Evolutionary conservation across 1,140 invertebrate species (phyloP), one percentile per base, ranked within the genome.

Genomic region (Galendromus occidentalis): DNA sequence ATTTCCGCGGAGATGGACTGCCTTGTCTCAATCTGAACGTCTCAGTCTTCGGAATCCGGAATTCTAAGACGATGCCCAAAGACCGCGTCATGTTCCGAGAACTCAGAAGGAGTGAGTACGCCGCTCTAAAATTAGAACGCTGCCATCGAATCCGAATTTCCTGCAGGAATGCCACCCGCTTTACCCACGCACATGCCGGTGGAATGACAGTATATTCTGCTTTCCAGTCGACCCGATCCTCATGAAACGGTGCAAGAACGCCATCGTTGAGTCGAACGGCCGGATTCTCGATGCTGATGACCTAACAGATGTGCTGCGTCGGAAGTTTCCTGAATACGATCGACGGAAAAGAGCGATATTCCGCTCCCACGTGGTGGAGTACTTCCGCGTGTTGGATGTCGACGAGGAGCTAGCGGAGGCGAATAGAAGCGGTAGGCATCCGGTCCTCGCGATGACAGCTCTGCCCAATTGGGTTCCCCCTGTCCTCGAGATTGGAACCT

Each of bases 301-400:
- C 22, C 33, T 71, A 47, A 63, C 64, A 39, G 64, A 66, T 51
- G 59, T 80, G 69, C 77, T 87, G 33, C 83, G 83, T 77, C 80
- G 79, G 71, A 80, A 80, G 69, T 85, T 84, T 74, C 78, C 80
- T 20, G 84, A 86, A 69, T 86, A 86, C 74, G 79, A 77, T 59
- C 80, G 79, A 71, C 83, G 81, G 71, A 85, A 85, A 74, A 78
- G 82, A 59, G 78, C 74, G 55, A 79, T 82, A 28, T 86, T 87
- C 73, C 80, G 80, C 71, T 75, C 78, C 66, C 75, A 81, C 73
- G 84, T 86, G 68, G 82, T 78, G 73, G 76, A 76, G 78, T 81
- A 73, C 82, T 55, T 70, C 28, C 33, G 44, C 44, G 59, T 39
- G 30, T 67, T 42, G 66, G 41, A 65, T 41, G 28, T 63, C 20